Conservation (phyloP, 1,140 invertebrate species). For the Aphis gossypii region DNA sequence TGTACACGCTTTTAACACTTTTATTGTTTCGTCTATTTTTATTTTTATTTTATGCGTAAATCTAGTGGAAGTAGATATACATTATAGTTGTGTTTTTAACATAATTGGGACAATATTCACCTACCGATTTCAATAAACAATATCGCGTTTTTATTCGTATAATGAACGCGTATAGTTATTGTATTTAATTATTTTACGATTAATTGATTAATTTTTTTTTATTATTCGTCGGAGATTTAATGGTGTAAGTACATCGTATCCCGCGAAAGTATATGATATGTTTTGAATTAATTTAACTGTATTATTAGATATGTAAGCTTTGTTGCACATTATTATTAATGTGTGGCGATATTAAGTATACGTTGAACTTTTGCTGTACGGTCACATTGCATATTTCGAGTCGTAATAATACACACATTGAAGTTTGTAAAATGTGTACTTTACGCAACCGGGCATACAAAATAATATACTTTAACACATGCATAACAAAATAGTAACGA, state of each 20-base stretch:
- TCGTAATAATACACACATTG: not conserved
- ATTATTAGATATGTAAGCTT: not conserved
- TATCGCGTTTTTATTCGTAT: not conserved
- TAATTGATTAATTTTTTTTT: not conserved
- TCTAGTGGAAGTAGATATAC: not conserved
- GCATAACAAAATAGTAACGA: not conserved
- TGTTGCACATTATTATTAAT: not conserved
- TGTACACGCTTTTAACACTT: not conserved
- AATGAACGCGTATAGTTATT: no score
- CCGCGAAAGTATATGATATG: not conserved
- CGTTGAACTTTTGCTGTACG: not conserved
- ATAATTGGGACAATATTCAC: not conserved
- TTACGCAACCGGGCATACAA: no score
- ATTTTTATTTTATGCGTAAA: not conserved
- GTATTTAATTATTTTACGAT: not conserved
- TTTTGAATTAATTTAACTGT: not conserved
- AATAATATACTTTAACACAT: not conserved
- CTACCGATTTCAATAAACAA: not conserved
- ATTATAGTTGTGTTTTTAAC: not conserved
- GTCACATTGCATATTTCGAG: not conserved
- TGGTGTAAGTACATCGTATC: not conserved
- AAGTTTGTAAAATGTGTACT: not conserved
- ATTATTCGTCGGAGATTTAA: not conserved
- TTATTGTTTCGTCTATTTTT: not conserved
- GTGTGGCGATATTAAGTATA: not conserved